These are phyloP conservation scores for Crenichthys baileyi DNA, from an alignment of 2,797 vertebrate species.

Conservation along the genomic window DNA sequence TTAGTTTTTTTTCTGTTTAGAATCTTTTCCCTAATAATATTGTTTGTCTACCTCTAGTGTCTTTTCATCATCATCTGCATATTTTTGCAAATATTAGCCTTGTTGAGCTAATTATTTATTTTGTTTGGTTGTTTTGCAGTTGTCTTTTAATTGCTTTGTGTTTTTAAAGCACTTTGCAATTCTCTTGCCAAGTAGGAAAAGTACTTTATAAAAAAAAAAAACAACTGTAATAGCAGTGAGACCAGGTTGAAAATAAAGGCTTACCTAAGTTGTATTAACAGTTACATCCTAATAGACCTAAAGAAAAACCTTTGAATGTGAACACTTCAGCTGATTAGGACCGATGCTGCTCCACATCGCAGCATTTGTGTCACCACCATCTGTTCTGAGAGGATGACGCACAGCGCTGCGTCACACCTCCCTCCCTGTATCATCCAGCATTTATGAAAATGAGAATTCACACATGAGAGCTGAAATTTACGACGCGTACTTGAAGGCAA, in stretches of 20 bases:
- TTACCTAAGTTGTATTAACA: too few species aligned
- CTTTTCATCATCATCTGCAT: too few species aligned
- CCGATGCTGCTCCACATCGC: slow-evolving; percentile 1
- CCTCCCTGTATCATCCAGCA: slow-evolving; percentile 34
- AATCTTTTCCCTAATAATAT: too few species aligned
- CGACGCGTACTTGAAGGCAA: slow-evolving; percentile 54
- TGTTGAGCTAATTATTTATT: too few species aligned
- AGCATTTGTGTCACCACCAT: slow-evolving; percentile 33
- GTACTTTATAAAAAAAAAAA: background rate
- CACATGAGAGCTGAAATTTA: slow-evolving; percentile 30
- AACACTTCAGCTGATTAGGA: background rate
- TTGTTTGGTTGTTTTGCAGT: too few species aligned
- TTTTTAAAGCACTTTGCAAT: too few species aligned
- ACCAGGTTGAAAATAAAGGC: background rate
- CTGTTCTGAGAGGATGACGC: slow-evolving; percentile 27
- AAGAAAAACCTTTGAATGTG: background rate
- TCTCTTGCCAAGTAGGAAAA: too few species aligned
- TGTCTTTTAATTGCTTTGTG: too few species aligned
- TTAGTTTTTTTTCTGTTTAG: too few species aligned
- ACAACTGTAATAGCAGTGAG: background rate
- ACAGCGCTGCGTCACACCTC: slow-evolving; percentile 7
- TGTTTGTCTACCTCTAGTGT: too few species aligned
- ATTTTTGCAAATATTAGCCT: too few species aligned
- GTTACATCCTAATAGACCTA: background rate
- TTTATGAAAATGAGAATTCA: background rate